Percentiles rank a stretch among this genome's conserved stretches.
Evolutionary conservation across 2,888 invertebrate species (phyloP).

Genomic region (Pristionchus arcanus): DNA sequence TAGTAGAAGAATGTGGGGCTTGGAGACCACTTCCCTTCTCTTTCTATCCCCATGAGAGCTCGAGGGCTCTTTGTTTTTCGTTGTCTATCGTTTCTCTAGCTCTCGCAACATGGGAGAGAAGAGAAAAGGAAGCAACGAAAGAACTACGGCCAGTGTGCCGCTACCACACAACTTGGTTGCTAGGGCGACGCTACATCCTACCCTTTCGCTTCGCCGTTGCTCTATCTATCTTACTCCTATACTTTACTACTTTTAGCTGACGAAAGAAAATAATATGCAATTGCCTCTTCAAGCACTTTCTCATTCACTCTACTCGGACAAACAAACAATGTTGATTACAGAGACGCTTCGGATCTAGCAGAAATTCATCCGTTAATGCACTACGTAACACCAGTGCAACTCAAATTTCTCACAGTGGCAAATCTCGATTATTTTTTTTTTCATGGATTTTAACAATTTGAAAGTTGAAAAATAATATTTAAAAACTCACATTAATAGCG

Average conservation of each 20-base stretch:
- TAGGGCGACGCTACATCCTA: not conserved
- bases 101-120: not conserved
- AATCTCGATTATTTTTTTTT: too few species aligned
- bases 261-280: too few species aligned
- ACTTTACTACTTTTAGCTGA: not conserved
- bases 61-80: not conserved
- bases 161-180: not conserved
- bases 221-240: not conserved
- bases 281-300: too few species aligned
- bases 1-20: not conserved
- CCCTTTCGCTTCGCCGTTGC: not conserved
- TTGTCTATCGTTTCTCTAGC: not conserved
- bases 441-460: not conserved
- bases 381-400: not conserved
- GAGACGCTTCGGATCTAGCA: not conserved
- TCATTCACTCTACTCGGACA: not conserved
- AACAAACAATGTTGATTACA: not conserved
- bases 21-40: not conserved
- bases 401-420: too few species aligned
- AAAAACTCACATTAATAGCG: conserved; percentile 73
- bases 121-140: not conserved
- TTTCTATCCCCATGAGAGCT: not conserved
- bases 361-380: not conserved
- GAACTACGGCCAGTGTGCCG: conserved; percentile 34
- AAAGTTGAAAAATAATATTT: not conserved